phyloP scores from a whole-genome alignment of 2,797 vertebrate species.

The Rhinichthys osculus region DNA sequence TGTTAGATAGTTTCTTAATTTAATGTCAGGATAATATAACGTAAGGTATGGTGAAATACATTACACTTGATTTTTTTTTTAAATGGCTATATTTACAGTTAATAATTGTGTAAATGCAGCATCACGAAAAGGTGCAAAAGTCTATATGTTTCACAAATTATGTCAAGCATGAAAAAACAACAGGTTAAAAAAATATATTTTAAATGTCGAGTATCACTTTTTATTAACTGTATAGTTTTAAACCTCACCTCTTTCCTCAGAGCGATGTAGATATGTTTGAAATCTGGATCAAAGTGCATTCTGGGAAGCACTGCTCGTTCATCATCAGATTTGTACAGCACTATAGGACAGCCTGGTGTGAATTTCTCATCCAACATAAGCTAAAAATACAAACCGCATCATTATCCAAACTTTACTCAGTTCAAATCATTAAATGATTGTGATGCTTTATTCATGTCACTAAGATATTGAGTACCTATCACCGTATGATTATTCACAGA shows the following conservation, averaged over 20 bases:
- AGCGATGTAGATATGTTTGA: slow-evolving; percentile 68
- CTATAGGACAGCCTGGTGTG: slow-evolving; percentile 63
- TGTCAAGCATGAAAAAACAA: not conserved
- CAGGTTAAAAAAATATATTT: not conserved
- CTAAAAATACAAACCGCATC: slow-evolving; percentile 29
- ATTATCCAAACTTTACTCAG: not conserved
- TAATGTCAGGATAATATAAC: not conserved
- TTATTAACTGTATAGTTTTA: not conserved
- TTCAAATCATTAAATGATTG: not conserved
- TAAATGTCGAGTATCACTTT: not conserved
- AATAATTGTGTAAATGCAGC: not conserved
- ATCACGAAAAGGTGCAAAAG: not conserved
- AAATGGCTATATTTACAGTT: not conserved
- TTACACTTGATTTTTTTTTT: not conserved
- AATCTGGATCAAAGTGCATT: slow-evolving; percentile 70
- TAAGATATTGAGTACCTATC: not conserved
- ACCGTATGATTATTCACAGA: no score
- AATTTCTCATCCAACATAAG: slow-evolving; percentile 65
- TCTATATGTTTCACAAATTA: not conserved
- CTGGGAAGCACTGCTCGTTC: slow-evolving; percentile 67
- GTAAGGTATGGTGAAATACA: not conserved
- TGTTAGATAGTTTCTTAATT: not conserved
- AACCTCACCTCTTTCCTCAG: slow-evolving; percentile 69
- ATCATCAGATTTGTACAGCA: slow-evolving; percentile 68
- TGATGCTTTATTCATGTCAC: not conserved